Conservation (phyloP, 1,140 invertebrate species). For the Drosophila sturtevanti region DNA sequence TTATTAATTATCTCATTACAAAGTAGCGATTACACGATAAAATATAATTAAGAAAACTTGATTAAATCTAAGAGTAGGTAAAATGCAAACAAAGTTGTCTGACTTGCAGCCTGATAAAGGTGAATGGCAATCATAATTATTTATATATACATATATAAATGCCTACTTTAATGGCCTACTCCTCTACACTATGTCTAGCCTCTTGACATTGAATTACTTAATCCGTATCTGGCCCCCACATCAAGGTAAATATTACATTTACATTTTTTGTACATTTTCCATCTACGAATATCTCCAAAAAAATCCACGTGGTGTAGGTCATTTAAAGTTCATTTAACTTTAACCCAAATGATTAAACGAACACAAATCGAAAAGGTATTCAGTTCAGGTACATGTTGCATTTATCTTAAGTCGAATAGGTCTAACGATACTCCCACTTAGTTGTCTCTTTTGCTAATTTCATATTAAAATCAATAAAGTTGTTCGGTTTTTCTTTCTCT, state of each 20-base stretch:
- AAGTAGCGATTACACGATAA: background rate
- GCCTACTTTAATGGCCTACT: background rate
- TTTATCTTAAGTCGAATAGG: background rate
- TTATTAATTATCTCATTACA: background rate
- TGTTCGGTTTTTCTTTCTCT: background rate
- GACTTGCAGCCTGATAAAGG: background rate
- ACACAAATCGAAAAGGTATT: background rate
- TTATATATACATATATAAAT: background rate
- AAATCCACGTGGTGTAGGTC: background rate
- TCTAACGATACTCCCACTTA: background rate
- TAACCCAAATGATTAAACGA: constrained; percentile 7
- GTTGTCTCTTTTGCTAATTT: constrained; percentile 48
- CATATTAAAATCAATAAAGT: constrained; percentile 61
- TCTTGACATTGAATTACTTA: background rate
- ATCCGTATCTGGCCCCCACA: background rate
- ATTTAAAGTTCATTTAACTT: constrained; percentile 21
- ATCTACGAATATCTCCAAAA: background rate
- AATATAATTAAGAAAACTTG: background rate
- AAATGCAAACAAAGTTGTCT: background rate
- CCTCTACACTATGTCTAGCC: background rate
- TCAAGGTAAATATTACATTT: constrained; percentile 5
- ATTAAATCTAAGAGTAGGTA: background rate
- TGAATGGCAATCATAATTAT: background rate
- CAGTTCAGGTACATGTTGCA: background rate
- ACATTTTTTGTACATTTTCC: constrained; percentile 5